Evolutionary conservation across 2,113 vertebrate genomes (phyloP), one percentile per base, ranked within the genome.

Genomic region (Genyomyrus donnyi): DNA sequence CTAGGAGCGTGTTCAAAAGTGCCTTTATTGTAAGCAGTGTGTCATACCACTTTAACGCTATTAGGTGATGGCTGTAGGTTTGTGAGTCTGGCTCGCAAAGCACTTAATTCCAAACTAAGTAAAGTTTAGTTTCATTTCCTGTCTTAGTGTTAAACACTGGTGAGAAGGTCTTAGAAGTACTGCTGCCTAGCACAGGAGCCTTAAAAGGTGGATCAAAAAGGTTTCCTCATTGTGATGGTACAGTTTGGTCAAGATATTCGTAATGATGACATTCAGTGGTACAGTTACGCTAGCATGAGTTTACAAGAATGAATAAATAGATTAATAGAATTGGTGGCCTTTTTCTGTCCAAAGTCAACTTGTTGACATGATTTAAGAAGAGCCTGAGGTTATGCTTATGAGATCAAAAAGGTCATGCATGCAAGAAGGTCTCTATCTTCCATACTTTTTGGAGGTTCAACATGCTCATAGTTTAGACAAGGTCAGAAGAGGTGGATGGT

Each of bases 11-110:
- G 90, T 83, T 49, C 35, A 89, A 89, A 89, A 92, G 90, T 92
- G 91, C 66, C 83, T 56, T 77, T 91, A 88, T 58, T 91, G 39
- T 93, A 93, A 91, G 90, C 90, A 92, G 31, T 24, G 74, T 92
- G 91, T 92, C 93, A 91, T 42, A 35, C 89, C 9, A 88, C 62
- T 66, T 62, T 89, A 89, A 70, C 91, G 49, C 31, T 31, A 27
- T 56, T 46, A 11, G n/a, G 50, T 85, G 21, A 35, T 48, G 27
- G 27, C 17, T 53, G 85, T 53, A 8, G n/a, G 85, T 48, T 31
- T 35, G 11, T 27, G 19, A 53, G n/a, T 56, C 27, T 52, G 50
- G 13, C 50, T 31, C n/a, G 2, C 53, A 31, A 39, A 87, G 24
- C 45, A 4, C 5, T 49, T 48, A 86, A 87, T 87, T 87, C 46